Conservation (phyloP, 2,797 vertebrate species). For the Cetoscarus ocellatus region DNA sequence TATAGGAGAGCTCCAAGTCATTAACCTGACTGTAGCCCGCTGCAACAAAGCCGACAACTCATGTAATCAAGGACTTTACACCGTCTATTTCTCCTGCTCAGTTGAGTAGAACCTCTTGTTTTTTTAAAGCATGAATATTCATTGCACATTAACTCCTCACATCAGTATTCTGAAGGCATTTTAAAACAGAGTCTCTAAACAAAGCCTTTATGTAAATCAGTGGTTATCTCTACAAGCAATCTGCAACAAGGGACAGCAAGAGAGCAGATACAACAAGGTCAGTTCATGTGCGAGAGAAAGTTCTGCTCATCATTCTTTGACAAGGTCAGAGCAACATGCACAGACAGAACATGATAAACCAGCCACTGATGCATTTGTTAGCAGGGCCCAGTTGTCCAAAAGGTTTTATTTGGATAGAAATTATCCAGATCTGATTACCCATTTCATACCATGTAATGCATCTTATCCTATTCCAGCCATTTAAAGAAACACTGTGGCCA, state of each 20-base stretch:
- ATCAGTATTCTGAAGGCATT: constrained; percentile 76
- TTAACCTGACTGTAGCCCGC: constrained; percentile 59
- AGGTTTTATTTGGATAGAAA: too few relatives aligned
- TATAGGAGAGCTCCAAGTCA: constrained; percentile 39
- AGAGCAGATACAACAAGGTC: constrained; percentile 71
- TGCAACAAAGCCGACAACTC: constrained; percentile 42
- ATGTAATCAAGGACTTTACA: constrained; percentile 58
- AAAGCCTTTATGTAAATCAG: constrained; percentile 75
- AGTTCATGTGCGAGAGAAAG: constrained; percentile 46
- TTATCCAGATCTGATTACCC: too few relatives aligned
- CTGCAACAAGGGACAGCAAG: constrained; percentile 60
- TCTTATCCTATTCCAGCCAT: too few relatives aligned
- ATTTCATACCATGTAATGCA: too few relatives aligned
- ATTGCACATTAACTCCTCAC: constrained; percentile 68
- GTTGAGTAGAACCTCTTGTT: constrained; percentile 50
- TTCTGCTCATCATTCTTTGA: constrained; percentile 59
- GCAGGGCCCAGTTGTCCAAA: constrained; percentile 1
- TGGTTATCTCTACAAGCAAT: constrained; percentile 75
- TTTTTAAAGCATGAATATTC: constrained; percentile 73
- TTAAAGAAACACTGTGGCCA: too few relatives aligned
- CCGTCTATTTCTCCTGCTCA: constrained; percentile 46
- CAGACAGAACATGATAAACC: constrained; percentile 37
- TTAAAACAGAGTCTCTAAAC: constrained; percentile 67
- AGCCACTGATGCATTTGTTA: constrained; percentile 30
- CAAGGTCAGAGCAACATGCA: constrained; percentile 69